phyloP scores from a whole-genome alignment of 2,113 vertebrate genomes.

The Alligator mississippiensis region DNA sequence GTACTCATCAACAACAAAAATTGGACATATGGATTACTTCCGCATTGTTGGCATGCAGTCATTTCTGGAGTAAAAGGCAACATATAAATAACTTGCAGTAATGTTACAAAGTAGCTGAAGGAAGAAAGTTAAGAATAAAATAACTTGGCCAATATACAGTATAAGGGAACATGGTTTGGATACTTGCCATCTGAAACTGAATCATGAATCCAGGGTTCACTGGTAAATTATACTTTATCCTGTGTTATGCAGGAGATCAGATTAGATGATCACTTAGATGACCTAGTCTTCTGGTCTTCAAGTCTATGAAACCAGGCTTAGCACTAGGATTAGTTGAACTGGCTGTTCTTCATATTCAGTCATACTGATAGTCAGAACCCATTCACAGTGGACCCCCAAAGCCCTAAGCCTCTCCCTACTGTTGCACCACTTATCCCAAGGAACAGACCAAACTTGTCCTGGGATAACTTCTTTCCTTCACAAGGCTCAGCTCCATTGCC shows the following conservation, averaged over 20 bases:
- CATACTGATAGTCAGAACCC: not conserved
- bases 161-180: not conserved
- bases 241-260: not conserved
- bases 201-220: not conserved
- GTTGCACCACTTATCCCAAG: too few species aligned
- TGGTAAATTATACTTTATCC: not conserved
- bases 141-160: not conserved
- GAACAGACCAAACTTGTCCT: too few species aligned
- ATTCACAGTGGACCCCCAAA: too few species aligned
- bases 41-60: not conserved
- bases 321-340: not conserved
- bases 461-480: too few species aligned
- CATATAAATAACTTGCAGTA: not conserved
- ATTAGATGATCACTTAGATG: not conserved
- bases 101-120: not conserved
- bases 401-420: too few species aligned
- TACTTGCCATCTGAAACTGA: not conserved
- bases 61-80: not conserved
- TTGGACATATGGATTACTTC: not conserved
- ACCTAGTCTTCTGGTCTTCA: not conserved
- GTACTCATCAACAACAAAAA: not conserved
- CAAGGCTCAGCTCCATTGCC: too few species aligned
- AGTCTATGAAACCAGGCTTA: not conserved
- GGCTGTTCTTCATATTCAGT: not conserved
- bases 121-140: not conserved